A percentile compares a stretch with the other conserved stretches of the same genome.
phyloP scores from a whole-genome alignment of 1,140 invertebrate species.

The Conopomorpha cramerella region DNA sequence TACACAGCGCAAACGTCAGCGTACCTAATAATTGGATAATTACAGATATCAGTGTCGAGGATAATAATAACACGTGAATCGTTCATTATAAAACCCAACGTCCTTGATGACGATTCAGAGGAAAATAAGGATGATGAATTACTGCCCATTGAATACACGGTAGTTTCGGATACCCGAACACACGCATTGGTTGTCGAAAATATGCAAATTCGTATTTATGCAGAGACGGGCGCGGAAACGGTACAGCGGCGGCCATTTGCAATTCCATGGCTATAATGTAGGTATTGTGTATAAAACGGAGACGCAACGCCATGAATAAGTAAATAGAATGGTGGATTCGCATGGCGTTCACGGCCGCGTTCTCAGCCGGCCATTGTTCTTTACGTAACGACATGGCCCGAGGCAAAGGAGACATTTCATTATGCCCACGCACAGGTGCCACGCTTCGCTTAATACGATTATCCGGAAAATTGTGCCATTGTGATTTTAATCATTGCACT shows the following conservation, averaged over 20 bases:
- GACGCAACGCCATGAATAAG: slow-evolving; percentile 35
- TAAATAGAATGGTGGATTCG: slow-evolving; percentile 36
- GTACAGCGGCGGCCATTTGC: slow-evolving; percentile 32
- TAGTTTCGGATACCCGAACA: no score
- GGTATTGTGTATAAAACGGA: slow-evolving; percentile 19
- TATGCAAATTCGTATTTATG: slow-evolving; percentile 31
- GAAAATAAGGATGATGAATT: no score
- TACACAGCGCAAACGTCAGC: no score
- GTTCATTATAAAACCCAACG: no score
- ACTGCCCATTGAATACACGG: no score
- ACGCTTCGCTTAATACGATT: slow-evolving; percentile 37
- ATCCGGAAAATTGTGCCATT: slow-evolving; percentile 39
- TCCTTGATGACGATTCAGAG: no score
- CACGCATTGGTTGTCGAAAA: slow-evolving; percentile 12
- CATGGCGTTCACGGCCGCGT: slow-evolving; percentile 43
- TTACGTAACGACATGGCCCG: slow-evolving; percentile 47
- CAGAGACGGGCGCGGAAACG: slow-evolving; percentile 23
- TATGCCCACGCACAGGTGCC: slow-evolving; percentile 30
- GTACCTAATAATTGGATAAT: no score
- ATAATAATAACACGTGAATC: no score
- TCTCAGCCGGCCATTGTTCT: slow-evolving; percentile 50
- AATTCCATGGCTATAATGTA: slow-evolving; percentile 34
- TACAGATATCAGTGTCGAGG: no score
- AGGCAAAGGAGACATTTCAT: slow-evolving; percentile 28
- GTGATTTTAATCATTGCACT: no score